Evolutionary conservation across 2,888 invertebrate genomes (phyloP), one percentile per base, ranked within the genome.

Genomic region (Agrypnus murinus): DNA sequence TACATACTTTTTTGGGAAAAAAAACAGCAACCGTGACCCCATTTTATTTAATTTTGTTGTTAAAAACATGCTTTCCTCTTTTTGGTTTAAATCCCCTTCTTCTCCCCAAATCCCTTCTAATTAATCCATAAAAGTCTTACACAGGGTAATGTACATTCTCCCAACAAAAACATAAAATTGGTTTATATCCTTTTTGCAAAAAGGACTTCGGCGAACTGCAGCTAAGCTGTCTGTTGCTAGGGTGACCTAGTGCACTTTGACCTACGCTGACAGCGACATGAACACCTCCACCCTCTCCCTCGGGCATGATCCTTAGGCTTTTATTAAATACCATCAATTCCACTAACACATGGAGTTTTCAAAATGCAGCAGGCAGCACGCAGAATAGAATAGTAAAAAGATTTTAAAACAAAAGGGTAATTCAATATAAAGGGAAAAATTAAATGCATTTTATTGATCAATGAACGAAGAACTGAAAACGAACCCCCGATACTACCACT

Each of bases 181-280:
- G 38, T 38, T 38, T 2, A n/a, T 10, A 38, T 8, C 7, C 38
- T 25, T 25, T 25, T 25, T 25, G 25, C 25, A 3, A 25, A 25
- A 55, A 31, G 14, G 10, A 55, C 55, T 0, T 25, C 65, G 69
- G 8, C 19, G 69, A 8, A 78, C 79, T 7, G 25, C 69, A 0
- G 48, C 10, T 0, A 62, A 74, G 0, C 55, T 17, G 55, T 55
- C 55, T 55, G 55, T 55, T 55, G 55, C 55, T 12, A 55, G 55
- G 59, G 45, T 72, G 74, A 74, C 74, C 72, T 48, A 74, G 62
- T 74, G 66, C 74, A 74, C 74, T 69, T 46, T 74, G 72, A 74
- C 74, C 68, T 74, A 72, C 69, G 63, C 45, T 45, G 58, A 34
- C 15, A 45, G 45, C 43, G 63, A 34, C 50, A 57, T 12, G 46